Conservation (phyloP, 2,888 invertebrate species). For the Zygogramma bicolorata region DNA sequence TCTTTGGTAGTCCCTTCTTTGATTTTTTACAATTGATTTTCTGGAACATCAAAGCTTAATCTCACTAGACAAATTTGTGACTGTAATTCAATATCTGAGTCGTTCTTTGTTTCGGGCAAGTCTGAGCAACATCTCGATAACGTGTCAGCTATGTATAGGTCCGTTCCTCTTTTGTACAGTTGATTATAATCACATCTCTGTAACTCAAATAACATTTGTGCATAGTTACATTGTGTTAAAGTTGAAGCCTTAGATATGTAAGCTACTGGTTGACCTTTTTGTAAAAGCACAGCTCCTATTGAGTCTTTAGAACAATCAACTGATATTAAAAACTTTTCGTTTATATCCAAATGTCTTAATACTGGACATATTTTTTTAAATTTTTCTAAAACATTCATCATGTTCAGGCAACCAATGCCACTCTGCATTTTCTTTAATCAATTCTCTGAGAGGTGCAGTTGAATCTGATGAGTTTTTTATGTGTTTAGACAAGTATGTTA, state of each 20-base stretch:
- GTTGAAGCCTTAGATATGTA: neutral
- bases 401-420: neutral
- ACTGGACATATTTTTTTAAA: neutral
- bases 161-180: neutral
- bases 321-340: neutral
- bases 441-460: neutral
- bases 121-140: slow-evolving; percentile 13
- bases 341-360: neutral
- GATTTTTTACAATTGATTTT: neutral
- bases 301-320: neutral
- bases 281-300: slow-evolving; percentile 4
- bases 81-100: neutral
- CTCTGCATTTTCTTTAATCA: neutral
- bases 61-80: slow-evolving; percentile 12
- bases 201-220: neutral
- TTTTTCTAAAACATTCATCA: neutral
- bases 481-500: neutral
- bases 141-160: slow-evolving; percentile 17
- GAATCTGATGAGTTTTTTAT: neutral
- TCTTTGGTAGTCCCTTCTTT: neutral
- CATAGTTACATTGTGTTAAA: slow-evolving; percentile 4
- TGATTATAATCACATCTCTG: slow-evolving; percentile 4
- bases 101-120: neutral
- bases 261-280: neutral
- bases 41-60: neutral